Base-by-base conservation (phyloP, 1,140 invertebrate genomes). In the Tetramorium simillimum region DNA sequence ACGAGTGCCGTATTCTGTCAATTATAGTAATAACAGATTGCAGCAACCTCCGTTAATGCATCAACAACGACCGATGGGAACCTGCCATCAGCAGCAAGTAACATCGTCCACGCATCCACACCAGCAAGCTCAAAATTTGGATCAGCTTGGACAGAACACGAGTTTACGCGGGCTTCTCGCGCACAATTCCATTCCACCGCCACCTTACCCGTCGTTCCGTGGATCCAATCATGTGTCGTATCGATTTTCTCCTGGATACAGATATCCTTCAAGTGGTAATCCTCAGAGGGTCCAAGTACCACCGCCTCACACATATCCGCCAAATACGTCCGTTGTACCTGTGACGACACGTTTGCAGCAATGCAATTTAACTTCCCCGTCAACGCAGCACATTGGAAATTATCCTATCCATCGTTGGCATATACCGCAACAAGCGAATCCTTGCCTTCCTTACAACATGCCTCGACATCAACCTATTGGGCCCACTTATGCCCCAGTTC, bases 71-170 rank as follows among this genome's bases (percentile, higher is more conserved):
- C 93, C 93, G 24, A 72, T 93, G 56, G 90, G 90, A 6, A 92
- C 91, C 56, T 93, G 94, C 85, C 94, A 95, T 81, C 95, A 95
- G 65, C 93, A 94, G 81, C 92, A 95, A 92, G 95, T 96, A 12
- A 95, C 95, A 6, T 96, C 95, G 3, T 96, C 95, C 2, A 96
- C 95, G 0, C 96, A 95, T 93, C 96, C 96, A 10, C 95, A 95
- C 88, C 92, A 93, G 33, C 93, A 95, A 69, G 93, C 93, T 51
- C 94, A 94, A 7, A 84, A 18, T 28, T 91, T 94, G 28, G 94
- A 95, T 72, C 95, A 95, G 76, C 90, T 94, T 40, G 92, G 91
- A 33, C 95, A 94, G 77, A 95, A 94, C 53, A 89, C 94, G 0
- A 95, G 92, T 90, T 87, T 95, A 37, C 91, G 95, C 33, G 94